These are phyloP conservation scores for Ceratosolen fusciceps DNA, from an alignment of 1,140 invertebrate species.

Conservation along the genomic window DNA sequence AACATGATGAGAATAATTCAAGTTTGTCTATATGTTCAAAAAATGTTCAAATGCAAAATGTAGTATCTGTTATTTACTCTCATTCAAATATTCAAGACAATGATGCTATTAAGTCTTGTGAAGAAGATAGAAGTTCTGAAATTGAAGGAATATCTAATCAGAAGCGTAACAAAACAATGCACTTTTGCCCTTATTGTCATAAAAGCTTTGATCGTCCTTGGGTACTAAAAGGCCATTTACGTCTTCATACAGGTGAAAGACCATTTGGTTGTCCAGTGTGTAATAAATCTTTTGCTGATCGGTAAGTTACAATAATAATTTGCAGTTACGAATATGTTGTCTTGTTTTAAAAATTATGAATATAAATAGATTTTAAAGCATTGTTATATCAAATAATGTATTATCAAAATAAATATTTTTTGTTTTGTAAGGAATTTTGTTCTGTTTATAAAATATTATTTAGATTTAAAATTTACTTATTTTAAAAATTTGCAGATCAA, in stretches of 20 bases:
- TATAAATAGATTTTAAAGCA: too few species aligned
- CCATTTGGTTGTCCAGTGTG: constrained; percentile 80
- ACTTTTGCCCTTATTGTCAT: constrained; percentile 71
- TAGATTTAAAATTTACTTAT: not conserved
- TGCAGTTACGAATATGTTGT: not conserved
- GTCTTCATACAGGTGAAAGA: constrained; percentile 79
- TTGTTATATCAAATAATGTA: not conserved
- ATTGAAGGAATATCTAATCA: constrained; percentile 52
- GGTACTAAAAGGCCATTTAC: constrained; percentile 79
- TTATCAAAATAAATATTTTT: not conserved
- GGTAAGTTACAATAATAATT: constrained; percentile 66
- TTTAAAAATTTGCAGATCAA: constrained; percentile 73
- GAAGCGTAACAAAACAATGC: constrained; percentile 66
- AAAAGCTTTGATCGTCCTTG: constrained; percentile 77
- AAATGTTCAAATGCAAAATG: constrained; percentile 32
- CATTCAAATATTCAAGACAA: not conserved
- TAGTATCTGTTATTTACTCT: constrained; percentile 42
- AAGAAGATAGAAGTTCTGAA: constrained; percentile 47
- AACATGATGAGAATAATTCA: constrained; percentile 11
- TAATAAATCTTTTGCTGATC: constrained; percentile 81
- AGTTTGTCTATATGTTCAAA: not conserved
- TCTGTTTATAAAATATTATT: not conserved
- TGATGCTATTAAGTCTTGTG: constrained; percentile 28
- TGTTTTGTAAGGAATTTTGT: not conserved
- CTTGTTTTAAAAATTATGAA: not conserved